Percentiles rank a stretch among this genome's conserved stretches.
Conservation (phyloP, 2,113 vertebrate species). For the Nibea coibor region DNA sequence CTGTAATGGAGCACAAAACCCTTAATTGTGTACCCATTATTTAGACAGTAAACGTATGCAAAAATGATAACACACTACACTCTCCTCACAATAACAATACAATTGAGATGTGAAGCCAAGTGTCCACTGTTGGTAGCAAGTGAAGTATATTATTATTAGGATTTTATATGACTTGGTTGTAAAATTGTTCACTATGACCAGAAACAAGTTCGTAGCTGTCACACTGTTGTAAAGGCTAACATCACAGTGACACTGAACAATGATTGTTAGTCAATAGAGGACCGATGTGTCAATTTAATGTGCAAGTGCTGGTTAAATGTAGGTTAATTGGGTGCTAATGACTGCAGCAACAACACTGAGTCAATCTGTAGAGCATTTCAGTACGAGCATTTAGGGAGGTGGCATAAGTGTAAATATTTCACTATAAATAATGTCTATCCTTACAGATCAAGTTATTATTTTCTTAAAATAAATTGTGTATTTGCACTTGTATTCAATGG, state of each 20-base stretch:
- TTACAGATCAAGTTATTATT: not conserved
- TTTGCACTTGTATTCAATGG: not conserved
- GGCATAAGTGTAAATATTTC: not conserved
- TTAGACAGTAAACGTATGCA: conserved; percentile 12
- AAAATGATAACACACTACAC: conserved; percentile 1
- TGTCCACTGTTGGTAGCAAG: not conserved
- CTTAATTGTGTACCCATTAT: conserved; percentile 18
- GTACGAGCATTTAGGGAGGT: not conserved
- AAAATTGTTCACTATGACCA: not conserved
- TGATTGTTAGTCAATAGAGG: not conserved
- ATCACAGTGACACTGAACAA: not conserved
- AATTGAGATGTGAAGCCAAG: conserved; percentile 5
- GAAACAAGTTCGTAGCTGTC: not conserved
- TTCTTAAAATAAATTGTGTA: not conserved
- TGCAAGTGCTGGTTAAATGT: conserved; percentile 25
- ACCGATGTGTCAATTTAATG: not conserved
- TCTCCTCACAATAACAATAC: not conserved
- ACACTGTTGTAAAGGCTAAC: not conserved
- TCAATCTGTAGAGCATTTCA: not conserved
- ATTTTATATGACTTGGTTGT: not conserved
- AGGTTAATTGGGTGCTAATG: conserved; percentile 50
- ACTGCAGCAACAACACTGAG: not conserved
- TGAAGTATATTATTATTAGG: not conserved
- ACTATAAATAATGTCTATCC: not conserved
- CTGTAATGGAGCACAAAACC: conserved; percentile 48